Percentiles rank a stretch among this genome's conserved stretches.
phyloP scores from a whole-genome alignment of 1,140 invertebrate genomes.

The Antheraea pernyi region DNA sequence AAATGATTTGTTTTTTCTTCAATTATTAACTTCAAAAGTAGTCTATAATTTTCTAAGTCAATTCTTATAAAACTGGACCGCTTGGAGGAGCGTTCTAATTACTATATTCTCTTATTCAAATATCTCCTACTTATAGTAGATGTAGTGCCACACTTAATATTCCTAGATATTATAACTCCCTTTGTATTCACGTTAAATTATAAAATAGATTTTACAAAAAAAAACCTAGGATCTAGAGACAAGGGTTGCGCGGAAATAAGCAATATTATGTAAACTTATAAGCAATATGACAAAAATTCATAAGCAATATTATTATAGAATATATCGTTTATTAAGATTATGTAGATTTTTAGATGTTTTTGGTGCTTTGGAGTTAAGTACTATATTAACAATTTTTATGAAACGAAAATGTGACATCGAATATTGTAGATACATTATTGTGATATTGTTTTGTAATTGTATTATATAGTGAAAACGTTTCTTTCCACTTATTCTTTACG shows the following conservation, averaged over 20 bases:
- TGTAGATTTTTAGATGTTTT: slow-evolving; percentile 64
- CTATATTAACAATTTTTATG: slow-evolving; percentile 49
- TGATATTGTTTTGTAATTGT: slow-evolving; percentile 23
- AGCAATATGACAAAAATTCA: slow-evolving; percentile 72
- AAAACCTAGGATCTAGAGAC: slow-evolving; percentile 33
- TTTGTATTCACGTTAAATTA: slow-evolving; percentile 19
- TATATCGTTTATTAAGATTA: slow-evolving; percentile 53
- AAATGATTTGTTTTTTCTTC: no score
- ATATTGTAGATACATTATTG: slow-evolving; percentile 50
- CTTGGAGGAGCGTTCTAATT: not conserved
- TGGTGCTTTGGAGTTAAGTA: slow-evolving; percentile 65
- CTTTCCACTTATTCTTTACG: not conserved
- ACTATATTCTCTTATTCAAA: slow-evolving; percentile 41
- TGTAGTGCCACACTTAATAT: slow-evolving; percentile 49
- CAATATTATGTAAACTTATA: slow-evolving; percentile 72
- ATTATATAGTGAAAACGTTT: not conserved
- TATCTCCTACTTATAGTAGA: slow-evolving; percentile 43
- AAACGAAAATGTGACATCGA: slow-evolving; percentile 69
- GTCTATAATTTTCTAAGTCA: not conserved
- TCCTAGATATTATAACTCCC: slow-evolving; percentile 27
- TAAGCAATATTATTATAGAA: slow-evolving; percentile 70
- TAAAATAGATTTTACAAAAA: slow-evolving; percentile 32
- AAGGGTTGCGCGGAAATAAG: slow-evolving; percentile 62
- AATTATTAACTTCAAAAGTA: not conserved
- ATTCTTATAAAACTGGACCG: not conserved